Percentiles rank a stretch among this genome's conserved stretches.
These are phyloP conservation scores for Henricia sp. DNA, from an alignment of 53 echinoderm and acorn worm genomes.

Conservation along the genomic window DNA sequence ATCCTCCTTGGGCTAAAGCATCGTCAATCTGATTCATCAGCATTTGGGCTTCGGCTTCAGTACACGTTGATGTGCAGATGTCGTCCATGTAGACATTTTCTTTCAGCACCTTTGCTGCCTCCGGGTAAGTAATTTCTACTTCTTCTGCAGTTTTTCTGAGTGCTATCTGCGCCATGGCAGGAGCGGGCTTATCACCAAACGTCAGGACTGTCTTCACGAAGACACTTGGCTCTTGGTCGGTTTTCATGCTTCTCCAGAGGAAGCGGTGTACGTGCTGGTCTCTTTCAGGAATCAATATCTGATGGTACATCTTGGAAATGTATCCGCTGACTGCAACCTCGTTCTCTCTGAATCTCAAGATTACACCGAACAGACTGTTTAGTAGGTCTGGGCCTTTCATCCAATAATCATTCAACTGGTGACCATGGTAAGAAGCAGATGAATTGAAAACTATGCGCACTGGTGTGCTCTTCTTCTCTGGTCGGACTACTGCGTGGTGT, in stretches of 20 bases:
- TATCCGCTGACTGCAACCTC: constrained; percentile 50
- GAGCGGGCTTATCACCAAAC: constrained; percentile 20
- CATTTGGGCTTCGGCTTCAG: neutral
- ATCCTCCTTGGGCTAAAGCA: constrained; percentile 38
- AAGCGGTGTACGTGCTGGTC: constrained; percentile 73
- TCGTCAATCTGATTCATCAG: neutral
- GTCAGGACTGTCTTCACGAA: constrained; percentile 60
- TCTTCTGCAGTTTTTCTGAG: constrained; percentile 28
- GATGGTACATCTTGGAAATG: constrained; percentile 80
- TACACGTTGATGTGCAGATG: constrained; percentile 32
- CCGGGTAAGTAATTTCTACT: neutral
- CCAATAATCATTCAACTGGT: constrained; percentile 67
- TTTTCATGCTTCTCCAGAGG: constrained; percentile 61
- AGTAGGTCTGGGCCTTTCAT: constrained; percentile 74
- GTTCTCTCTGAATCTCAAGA: constrained; percentile 48
- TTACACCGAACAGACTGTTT: constrained; percentile 10
- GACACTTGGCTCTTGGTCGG: constrained; percentile 54
- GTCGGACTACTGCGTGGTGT: neutral
- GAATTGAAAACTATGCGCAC: constrained; percentile 71
- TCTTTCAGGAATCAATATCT: constrained; percentile 61
- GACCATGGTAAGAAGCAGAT: constrained; percentile 63
- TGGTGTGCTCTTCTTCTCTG: constrained; percentile 57
- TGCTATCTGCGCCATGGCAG: no score
- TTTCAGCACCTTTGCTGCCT: constrained; percentile 36
- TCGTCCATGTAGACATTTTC: constrained; percentile 64